These are phyloP conservation scores for Serrognathus titanus DNA, from an alignment of 2,888 invertebrate genomes.

Conservation along the genomic window DNA sequence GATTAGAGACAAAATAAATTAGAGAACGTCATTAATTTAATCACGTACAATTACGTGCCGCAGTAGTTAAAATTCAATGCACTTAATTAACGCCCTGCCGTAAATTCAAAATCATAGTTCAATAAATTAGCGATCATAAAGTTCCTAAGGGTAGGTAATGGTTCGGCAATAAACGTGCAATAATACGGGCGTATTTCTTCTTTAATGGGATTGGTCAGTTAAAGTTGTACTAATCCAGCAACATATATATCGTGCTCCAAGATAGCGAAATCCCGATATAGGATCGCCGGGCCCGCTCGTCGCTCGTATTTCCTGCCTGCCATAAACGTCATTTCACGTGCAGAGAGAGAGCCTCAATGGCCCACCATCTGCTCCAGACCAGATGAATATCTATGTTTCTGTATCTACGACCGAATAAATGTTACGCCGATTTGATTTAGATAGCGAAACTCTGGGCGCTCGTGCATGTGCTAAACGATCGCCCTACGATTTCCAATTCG, in stretches of 20 bases:
- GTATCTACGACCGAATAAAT: constrained; percentile 1
- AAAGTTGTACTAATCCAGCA: constrained; percentile 18
- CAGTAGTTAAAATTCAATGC: too few species aligned
- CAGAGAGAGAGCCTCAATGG: constrained; percentile 1
- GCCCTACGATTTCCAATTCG: not conserved
- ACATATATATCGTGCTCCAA: constrained; percentile 26
- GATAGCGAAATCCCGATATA: constrained; percentile 26
- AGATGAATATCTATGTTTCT: constrained; percentile 3
- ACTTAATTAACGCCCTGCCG: too few species aligned
- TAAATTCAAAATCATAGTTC: constrained; percentile 5
- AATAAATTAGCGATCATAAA: constrained; percentile 6
- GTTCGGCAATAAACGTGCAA: constrained; percentile 8
- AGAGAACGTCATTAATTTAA: too few species aligned
- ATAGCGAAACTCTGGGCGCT: not conserved
- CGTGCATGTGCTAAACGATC: not conserved
- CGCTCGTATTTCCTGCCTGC: not conserved
- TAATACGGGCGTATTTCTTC: constrained; percentile 18
- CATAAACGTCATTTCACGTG: constrained; percentile 4
- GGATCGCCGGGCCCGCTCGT: constrained; percentile 22
- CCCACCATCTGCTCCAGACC: not conserved
- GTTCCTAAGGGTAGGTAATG: constrained; percentile 7
- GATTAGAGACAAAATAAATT: too few species aligned
- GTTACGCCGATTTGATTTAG: not conserved
- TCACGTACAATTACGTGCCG: too few species aligned
- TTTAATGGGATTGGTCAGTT: constrained; percentile 19